These are phyloP conservation scores for Empidonax traillii DNA, from an alignment of 2,113 vertebrate species.

Conservation along the genomic window DNA sequence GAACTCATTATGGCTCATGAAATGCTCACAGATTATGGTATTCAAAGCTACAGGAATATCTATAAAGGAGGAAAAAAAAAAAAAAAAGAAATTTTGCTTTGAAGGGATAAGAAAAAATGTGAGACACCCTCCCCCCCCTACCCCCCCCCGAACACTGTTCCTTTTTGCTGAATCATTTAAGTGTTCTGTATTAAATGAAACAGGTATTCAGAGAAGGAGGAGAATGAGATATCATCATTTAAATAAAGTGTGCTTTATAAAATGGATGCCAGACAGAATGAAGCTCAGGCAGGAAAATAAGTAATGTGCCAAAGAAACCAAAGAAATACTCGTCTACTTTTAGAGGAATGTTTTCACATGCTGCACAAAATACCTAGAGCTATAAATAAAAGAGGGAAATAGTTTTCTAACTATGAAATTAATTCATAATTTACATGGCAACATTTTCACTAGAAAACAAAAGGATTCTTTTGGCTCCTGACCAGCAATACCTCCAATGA, in stretches of 20 bases:
- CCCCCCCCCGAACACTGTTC: background rate
- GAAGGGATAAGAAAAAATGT: background rate
- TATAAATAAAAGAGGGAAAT: background rate
- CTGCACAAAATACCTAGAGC: background rate
- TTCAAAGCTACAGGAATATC: background rate
- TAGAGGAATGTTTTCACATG: background rate
- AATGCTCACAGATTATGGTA: background rate
- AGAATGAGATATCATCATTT: background rate
- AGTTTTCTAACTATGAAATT: background rate
- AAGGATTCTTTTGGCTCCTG: background rate
- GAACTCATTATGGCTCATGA: background rate
- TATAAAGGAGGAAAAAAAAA: background rate
- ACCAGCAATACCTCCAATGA: background rate
- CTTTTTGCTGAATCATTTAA: background rate
- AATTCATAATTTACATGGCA: background rate
- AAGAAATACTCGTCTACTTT: background rate
- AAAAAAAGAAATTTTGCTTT: background rate
- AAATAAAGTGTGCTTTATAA: background rate
- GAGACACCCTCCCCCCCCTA: accelerated
- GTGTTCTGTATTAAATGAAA: background rate
- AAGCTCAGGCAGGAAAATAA: background rate
- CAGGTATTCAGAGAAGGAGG: background rate
- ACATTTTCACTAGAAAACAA: background rate
- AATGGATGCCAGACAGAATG: background rate
- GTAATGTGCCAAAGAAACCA: background rate